Conservation (phyloP, 2,113 vertebrate genomes). For the Pachypanchax playfairii region DNA sequence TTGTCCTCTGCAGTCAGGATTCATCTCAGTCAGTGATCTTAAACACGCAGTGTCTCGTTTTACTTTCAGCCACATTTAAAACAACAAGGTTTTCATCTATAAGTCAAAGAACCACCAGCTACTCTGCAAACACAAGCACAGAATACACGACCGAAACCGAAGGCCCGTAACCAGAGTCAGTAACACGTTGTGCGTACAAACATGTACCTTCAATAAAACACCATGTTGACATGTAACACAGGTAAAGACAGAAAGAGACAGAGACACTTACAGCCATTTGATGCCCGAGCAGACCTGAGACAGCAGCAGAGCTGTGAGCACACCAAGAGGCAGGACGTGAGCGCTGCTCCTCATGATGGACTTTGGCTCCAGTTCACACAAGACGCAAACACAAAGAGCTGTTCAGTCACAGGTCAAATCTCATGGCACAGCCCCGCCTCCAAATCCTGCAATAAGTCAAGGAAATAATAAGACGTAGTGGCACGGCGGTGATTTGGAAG, state of each 20-base stretch:
- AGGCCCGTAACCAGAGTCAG: too few species aligned
- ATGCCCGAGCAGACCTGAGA: conserved; percentile 89
- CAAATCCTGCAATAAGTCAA: conserved; percentile 46
- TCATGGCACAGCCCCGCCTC: conserved; percentile 63
- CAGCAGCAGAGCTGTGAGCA: conserved; percentile 87
- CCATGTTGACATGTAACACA: too few species aligned
- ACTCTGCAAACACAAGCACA: conserved; percentile 35
- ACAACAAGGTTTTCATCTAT: conserved; percentile 13
- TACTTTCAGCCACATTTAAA: conserved; percentile 9
- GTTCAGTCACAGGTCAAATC: conserved; percentile 56
- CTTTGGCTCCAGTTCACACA: conserved; percentile 45
- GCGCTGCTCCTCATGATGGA: conserved; percentile 76
- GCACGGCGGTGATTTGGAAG: neutral
- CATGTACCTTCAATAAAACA: too few species aligned
- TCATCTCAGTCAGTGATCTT: neutral
- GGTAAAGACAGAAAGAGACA: too few species aligned
- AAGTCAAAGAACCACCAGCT: conserved; percentile 9
- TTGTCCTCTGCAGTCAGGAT: neutral
- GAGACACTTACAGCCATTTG: conserved; percentile 95
- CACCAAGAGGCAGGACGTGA: conserved; percentile 78
- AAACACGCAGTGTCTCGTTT: neutral
- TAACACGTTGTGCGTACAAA: too few species aligned
- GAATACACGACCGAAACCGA: conserved; percentile 17
- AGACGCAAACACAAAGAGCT: conserved; percentile 42
- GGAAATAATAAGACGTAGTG: conserved; percentile 5